phyloP scores from a whole-genome alignment of 1,140 invertebrate genomes.

The Kradibia gibbosae region DNA sequence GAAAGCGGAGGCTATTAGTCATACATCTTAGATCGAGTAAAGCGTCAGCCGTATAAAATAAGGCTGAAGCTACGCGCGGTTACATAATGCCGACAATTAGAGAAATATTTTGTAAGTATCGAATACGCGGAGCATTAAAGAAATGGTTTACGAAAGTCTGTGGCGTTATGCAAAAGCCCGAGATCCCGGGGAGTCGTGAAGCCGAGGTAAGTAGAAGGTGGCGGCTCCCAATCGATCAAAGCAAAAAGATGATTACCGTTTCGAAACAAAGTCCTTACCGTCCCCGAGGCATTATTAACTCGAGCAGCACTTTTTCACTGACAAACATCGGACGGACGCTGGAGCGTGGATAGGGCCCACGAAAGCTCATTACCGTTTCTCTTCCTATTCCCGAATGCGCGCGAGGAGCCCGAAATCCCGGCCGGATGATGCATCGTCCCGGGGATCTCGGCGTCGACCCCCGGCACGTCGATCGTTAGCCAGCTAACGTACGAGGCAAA shows the following conservation, averaged over 20 bases:
- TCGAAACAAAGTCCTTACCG: neutral
- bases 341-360: neutral
- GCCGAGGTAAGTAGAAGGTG: neutral
- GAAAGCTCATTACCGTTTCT: neutral
- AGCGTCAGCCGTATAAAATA: no score
- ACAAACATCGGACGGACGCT: neutral
- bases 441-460: neutral
- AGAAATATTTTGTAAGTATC: no score
- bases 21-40: no score
- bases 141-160: neutral
- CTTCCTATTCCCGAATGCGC: neutral
- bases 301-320: slow-evolving; percentile 22
- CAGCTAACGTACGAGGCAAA: slow-evolving; percentile 43
- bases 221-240: neutral
- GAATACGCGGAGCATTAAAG: neutral
- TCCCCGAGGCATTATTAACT: neutral
- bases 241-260: slow-evolving; percentile 4
- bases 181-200: no score
- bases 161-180: no score
- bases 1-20: no score
- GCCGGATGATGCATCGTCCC: slow-evolving; percentile 32
- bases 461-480: neutral
- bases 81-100: no score
- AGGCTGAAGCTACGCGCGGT: no score
- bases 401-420: neutral